Percentiles rank a stretch among this genome's conserved stretches.
These are phyloP conservation scores for Felis catus DNA, from an alignment of 2,113 vertebrate genomes.

Conservation along the genomic window DNA sequence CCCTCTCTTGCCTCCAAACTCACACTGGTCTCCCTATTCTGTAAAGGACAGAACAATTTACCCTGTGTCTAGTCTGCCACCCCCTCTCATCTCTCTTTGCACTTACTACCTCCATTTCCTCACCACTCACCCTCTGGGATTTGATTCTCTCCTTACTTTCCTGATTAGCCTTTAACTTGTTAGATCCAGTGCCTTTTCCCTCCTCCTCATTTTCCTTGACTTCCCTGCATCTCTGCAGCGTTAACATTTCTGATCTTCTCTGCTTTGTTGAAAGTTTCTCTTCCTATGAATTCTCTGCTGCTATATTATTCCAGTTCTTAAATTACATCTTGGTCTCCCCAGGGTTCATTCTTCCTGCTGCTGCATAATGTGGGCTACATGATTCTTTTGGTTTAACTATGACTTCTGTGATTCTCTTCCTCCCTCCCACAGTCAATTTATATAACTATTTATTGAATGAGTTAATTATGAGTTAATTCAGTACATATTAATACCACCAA, in stretches of 20 bases:
- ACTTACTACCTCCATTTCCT: background rate
- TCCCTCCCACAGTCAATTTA: background rate
- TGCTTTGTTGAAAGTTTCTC: conserved; percentile 5
- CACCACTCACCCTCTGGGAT: background rate
- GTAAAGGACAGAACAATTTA: background rate
- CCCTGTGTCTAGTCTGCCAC: background rate
- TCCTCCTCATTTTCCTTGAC: background rate
- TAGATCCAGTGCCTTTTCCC: background rate
- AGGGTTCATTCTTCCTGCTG: conserved; percentile 42
- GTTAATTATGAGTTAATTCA: conserved; percentile 21
- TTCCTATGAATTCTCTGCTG: background rate
- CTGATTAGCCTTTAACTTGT: background rate
- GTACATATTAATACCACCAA: background rate
- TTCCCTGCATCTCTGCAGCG: background rate
- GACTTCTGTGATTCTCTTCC: background rate
- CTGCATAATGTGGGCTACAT: background rate
- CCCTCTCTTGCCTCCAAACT: background rate
- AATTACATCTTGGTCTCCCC: background rate
- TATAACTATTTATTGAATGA: background rate
- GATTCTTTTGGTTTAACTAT: conserved; percentile 13
- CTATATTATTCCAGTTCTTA: conserved; percentile 48
- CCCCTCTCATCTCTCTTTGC: background rate
- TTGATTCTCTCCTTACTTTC: background rate
- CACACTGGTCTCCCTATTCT: background rate
- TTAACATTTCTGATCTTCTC: conserved; percentile 13